Evolutionary conservation across 1,140 invertebrate species (phyloP), one percentile per base, ranked within the genome.

Genomic region (Drosophila tani): DNA sequence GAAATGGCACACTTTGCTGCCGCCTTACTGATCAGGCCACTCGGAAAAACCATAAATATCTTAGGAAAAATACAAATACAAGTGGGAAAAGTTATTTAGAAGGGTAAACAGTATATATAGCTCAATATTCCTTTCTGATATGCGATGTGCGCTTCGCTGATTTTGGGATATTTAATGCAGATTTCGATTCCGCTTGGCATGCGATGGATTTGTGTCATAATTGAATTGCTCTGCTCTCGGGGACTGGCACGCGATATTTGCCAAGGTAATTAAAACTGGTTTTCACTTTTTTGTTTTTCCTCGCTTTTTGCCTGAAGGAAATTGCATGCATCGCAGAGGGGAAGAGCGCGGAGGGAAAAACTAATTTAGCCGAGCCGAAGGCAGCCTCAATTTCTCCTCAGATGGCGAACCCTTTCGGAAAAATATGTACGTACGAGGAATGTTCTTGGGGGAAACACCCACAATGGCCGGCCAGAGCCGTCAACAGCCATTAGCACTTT

Each of bases 401-500:
- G 63, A 68, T 53, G 56, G 38, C 53, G 15, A 69, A 69, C 63
- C 74, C 75, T 77, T 57, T 75, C 29, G n/a, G 32, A 15, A 55
- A 43, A 29, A 55, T 35, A 17, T 38, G 2, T 21, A 45, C n/a
- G 56, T 46, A 41, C 63, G 19, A 38, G 57, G 75, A 77, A 77
- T 77, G 56, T 78, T 59, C 50, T 45, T 43, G 29, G 32, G 58
- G 51, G 66, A 46, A 57, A 79, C 75, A 71, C 75, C 75, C 75
- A 78, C 75, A 79, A 79, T 58, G 50, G 53, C 65, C 41, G 56
- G 43, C 55, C 35, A 38, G 57, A 90, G 81, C 84, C 85, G 88
- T 91, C 82, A 91, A 91, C 90, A 91, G 77, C 90, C 88, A 91
- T 91, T 91, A 91, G 85, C 88, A 91, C 88, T 91, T 91, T 91